Conservation (phyloP, 2,888 invertebrate species). For the Malthinus flaveolus region DNA sequence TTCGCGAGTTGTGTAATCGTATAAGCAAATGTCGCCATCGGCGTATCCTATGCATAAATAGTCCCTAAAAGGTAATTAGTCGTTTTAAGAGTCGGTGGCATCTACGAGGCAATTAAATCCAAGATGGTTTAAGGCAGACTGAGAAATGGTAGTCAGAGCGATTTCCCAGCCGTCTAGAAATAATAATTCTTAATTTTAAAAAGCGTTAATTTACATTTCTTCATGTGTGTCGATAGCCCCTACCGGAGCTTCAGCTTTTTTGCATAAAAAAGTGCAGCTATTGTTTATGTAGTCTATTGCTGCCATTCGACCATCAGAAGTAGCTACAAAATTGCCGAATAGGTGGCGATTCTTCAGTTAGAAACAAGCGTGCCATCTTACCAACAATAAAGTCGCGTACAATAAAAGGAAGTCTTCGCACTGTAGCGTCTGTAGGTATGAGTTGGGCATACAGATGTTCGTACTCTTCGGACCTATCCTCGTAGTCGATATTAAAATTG, state of each 20-base stretch:
- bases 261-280: slow-evolving; percentile 53
- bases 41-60: slow-evolving; percentile 57
- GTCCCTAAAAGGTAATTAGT: slow-evolving; percentile 52
- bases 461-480: slow-evolving; percentile 42
- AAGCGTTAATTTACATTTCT: slow-evolving; percentile 54
- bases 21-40: slow-evolving; percentile 56
- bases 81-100: background rate
- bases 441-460: slow-evolving; percentile 40
- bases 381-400: slow-evolving; percentile 62
- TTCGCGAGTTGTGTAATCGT: slow-evolving; percentile 52
- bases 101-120: background rate
- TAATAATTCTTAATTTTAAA: too few relatives aligned
- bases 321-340: slow-evolving; percentile 45
- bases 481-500: background rate
- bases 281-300: slow-evolving; percentile 59
- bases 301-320: slow-evolving; percentile 56
- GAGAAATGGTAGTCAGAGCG: too few relatives aligned
- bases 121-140: too few relatives aligned
- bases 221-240: slow-evolving; percentile 58
- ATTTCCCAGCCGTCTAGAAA: too few relatives aligned
- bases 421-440: slow-evolving; percentile 59
- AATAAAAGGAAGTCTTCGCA: slow-evolving; percentile 56
- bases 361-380: slow-evolving; percentile 47
- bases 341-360: slow-evolving; percentile 8
- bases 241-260: slow-evolving; percentile 50